Evolutionary conservation across 2,797 vertebrate genomes (phyloP), one percentile per base, ranked within the genome.

Genomic region (Gallinago nigripennis): DNA sequence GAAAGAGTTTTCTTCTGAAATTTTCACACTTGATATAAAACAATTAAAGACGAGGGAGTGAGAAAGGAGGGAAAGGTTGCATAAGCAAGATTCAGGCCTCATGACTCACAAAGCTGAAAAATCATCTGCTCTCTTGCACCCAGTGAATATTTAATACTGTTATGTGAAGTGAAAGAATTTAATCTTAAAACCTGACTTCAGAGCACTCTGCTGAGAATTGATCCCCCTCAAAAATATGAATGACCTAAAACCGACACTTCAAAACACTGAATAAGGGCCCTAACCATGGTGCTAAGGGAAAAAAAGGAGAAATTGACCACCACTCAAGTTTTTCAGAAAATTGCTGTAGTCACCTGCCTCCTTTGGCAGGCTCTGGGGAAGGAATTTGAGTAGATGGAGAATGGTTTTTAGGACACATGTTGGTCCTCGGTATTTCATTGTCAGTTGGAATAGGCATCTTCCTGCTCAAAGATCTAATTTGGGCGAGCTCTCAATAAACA

Each of bases 401-500:
- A 50, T 8, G 17, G 37, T 7, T 81, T 80, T 91, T 73, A 69
- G 53, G 66, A 69, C 15, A 72, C 11, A 37, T 12, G 17, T 8
- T 81, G 11, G 6, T 79, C 25, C 53, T 68, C n/a, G 61, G 37
- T n/a, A 46, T 68, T 78, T 46, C 43, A 33, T 20, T 35, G 37
- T 61, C 57, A 48, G 53, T 46, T 16, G 33, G n/a, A 76, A 27
- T 5, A 87, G 28, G 11, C 4, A 46, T 3, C 2, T 77, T 75
- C 23, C 53, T 21, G 14, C 35, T 45, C n/a, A 69, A 88, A 48
- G 9, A 70, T 23, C 27, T 46, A 41, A 39, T 33, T 18, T 33
- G 27, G 27, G 9, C 0, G 0, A 83, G 19, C n/a, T 53, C 33
- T 71, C 23, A 15, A 25, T 57, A 27, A 35, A 16, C 7, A 23